Conservation (phyloP, 1,140 invertebrate genomes). For the Polypedilum pembai region DNA sequence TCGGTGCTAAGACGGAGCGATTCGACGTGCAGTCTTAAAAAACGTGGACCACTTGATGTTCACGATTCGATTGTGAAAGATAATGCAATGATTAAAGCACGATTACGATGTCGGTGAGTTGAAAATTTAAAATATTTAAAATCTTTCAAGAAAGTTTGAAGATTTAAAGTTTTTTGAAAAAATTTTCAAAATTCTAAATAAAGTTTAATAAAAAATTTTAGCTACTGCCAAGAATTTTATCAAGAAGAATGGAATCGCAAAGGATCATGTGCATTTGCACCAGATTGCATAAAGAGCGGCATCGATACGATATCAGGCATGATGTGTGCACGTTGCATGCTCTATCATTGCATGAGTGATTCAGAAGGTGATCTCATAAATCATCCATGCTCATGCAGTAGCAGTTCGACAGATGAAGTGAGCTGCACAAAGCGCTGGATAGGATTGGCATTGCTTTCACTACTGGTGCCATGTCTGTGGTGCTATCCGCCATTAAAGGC, state of each 20-base stretch:
- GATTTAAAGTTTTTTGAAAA: neutral
- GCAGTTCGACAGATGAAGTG: conserved; percentile 41
- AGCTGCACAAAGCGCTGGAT: conserved; percentile 64
- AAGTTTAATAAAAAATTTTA: conserved; percentile 36
- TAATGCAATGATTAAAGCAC: conserved; percentile 8
- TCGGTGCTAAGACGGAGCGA: conserved; percentile 47
- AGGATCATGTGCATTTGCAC: conserved; percentile 81
- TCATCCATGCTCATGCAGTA: conserved; percentile 69
- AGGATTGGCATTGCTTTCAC: conserved; percentile 72
- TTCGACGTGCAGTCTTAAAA: conserved; percentile 54
- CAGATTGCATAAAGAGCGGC: conserved; percentile 70
- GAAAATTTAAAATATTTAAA: too few species aligned
- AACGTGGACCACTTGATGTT: conserved; percentile 44
- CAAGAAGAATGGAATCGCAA: conserved; percentile 69
- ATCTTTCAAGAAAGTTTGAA: neutral
- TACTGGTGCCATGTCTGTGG: conserved; percentile 88
- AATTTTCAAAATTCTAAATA: neutral
- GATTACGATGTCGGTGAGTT: conserved; percentile 37
- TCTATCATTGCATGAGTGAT: conserved; percentile 89
- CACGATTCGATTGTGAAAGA: conserved; percentile 32
- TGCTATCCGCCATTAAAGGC: conserved; percentile 81
- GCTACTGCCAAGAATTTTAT: conserved; percentile 66
- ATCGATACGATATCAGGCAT: conserved; percentile 80
- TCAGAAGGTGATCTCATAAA: conserved; percentile 69
- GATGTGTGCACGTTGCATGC: conserved; percentile 74